Evolutionary conservation across 2,113 vertebrate species (phyloP), one percentile per base, ranked within the genome.

Genomic region (Tiliqua scincoides): DNA sequence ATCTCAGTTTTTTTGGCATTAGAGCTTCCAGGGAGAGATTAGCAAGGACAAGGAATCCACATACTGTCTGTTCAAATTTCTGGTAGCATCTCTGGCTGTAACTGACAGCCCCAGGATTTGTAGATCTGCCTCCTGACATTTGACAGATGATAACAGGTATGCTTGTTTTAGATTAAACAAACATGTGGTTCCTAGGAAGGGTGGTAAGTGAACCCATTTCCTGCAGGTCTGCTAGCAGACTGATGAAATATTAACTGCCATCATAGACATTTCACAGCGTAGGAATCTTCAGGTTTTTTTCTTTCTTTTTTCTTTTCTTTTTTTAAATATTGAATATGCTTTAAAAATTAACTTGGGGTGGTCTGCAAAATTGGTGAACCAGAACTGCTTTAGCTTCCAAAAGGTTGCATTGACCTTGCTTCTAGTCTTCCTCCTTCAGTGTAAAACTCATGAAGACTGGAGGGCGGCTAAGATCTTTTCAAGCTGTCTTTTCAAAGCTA

Each of bases 91-190:
- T 7, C 40, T 12, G 17, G 67, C 48, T 63, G 68, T 43, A 52
- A 54, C 61, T 80, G 88, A 80, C 70, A 62, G 40, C 52, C 54
- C 18, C 70, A 18, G 62, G 70, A 52, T 70, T 80, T 81, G 84
- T 72, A 79, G 72, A 62, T 73, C 85, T 86, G 43, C 68, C 59
- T 86, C 84, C 43, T 32, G 37, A 71, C 57, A 48, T 35, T 37
- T 80, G 70, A 73, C 57, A 52, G 54, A 52, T 72, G 57, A 86
- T 72, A 79, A 79, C 76, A 80, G 61, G 68, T 73, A 62, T 35
- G 37, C 23, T 86, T 63, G 68, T 80, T 80, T 70, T 77, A 54
- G 68, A 80, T 80, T 79, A 37, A 62, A 30, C 25, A 72, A 76
- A 72, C 76, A 74, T 77, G 63, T 73, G 68, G 77, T 30, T 73